Base-by-base conservation (phyloP, 2,113 vertebrate genomes). In the Bettongia penicillata region DNA sequence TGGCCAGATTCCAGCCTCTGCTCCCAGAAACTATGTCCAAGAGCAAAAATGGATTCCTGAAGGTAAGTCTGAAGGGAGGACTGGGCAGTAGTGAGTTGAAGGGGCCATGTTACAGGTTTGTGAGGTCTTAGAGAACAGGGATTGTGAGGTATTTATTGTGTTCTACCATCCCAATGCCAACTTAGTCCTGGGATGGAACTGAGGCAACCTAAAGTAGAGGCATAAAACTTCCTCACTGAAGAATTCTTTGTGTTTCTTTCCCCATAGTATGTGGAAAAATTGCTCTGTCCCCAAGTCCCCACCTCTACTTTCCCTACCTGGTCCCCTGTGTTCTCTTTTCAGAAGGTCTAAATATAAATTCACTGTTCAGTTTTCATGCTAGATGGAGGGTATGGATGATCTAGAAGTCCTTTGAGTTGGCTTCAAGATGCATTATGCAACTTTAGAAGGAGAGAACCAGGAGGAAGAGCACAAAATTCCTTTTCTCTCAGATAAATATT, bases 41-140 rank as follows among this genome's bases (percentile, higher is more conserved):
- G 98, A 99, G 99, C 99, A 99, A 99, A 95, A 99, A 99, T 0
- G 99, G 99, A 2, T 99, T 99, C 92, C 98, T 99, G 51, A 99
- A 99, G 95, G 99, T 99, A 98, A 97, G 98, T 98, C 51, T 96
- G 92, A 43, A 84, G 68, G 68, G 19, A 84, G 37, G n/a, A 84
- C n/a, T 84, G n/a, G 19, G n/a, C 2, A 2, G 37, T 43, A n/a
- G 7, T 43, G n/a, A 84, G 37, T n/a, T 23, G n/a, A n/a, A 84
- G 68, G 37, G 5, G 6, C n/a, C 14, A 16, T 77, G 37, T n/a
- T 77, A n/a, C 37, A 77, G 68, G 68, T 5, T 43, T 84, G 68
- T 43, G 6, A 43, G 37, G 16, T 84, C n/a, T 84, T 43, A 84
- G 68, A 84, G 68, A 77, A 43, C n/a, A 37, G 61, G 31, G 11